Conservation (phyloP, 2,797 vertebrate species). For the Falco columbarius region DNA sequence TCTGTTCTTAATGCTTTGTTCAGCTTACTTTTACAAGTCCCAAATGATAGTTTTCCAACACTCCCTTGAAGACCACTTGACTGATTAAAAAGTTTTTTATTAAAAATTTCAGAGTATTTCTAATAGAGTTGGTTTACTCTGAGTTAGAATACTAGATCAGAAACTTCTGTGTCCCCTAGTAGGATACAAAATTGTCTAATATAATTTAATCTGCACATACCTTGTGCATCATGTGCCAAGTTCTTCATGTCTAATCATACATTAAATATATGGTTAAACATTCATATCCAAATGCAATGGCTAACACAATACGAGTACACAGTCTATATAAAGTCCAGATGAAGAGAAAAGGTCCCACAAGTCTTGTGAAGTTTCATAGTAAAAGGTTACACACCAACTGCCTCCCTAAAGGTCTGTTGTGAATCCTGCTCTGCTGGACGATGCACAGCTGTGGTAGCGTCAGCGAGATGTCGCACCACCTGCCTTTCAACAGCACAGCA, state of each 20-base stretch:
- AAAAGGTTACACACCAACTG: slow-evolving; percentile 52
- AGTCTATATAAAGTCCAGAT: slow-evolving; percentile 54
- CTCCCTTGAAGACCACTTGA: not conserved
- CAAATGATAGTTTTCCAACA: slow-evolving; percentile 1
- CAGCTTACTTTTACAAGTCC: slow-evolving; percentile 34
- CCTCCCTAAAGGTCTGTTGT: not conserved
- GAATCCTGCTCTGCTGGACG: not conserved
- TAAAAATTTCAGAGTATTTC: slow-evolving; percentile 38
- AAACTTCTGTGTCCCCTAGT: slow-evolving; percentile 41
- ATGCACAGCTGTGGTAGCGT: not conserved
- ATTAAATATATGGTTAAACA: slow-evolving; percentile 29
- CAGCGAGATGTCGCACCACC: not conserved
- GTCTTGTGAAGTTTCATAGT: slow-evolving; percentile 61
- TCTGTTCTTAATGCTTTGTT: not conserved
- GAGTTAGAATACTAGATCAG: slow-evolving; percentile 8
- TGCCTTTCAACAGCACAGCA: not conserved
- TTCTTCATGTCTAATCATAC: not conserved
- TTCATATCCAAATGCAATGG: not conserved
- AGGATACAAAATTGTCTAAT: slow-evolving; percentile 57
- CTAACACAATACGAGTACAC: slow-evolving; percentile 36
- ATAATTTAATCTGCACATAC: slow-evolving; percentile 64
- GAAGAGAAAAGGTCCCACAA: slow-evolving; percentile 59
- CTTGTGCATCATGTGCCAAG: slow-evolving; percentile 28
- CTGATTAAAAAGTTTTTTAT: slow-evolving; percentile 24
- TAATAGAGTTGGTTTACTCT: slow-evolving; percentile 36